Percentiles rank a stretch among this genome's conserved stretches.
These are phyloP conservation scores for Prunella himalayana DNA, from an alignment of 2,113 vertebrate genomes.

Conservation along the genomic window DNA sequence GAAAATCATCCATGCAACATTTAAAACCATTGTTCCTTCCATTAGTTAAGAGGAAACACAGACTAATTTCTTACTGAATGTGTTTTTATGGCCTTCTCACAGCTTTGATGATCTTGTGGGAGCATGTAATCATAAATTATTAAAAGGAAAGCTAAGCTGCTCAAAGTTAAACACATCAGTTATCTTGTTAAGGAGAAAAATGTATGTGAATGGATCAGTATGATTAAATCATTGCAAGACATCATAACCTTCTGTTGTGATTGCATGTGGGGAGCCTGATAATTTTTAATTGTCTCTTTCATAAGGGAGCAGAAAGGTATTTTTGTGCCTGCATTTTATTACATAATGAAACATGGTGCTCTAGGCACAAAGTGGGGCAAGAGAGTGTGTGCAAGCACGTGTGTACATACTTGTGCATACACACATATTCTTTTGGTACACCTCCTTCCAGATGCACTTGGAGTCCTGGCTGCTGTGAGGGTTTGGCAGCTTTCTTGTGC, in stretches of 20 bases:
- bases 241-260: neutral
- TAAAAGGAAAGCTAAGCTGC: neutral
- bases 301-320: neutral
- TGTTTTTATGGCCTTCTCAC: constrained; percentile 22
- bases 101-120: constrained; percentile 44
- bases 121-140: constrained; percentile 8
- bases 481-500: constrained; percentile 54
- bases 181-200: neutral
- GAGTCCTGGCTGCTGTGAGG: constrained; percentile 29
- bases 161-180: neutral
- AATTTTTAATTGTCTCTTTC: neutral
- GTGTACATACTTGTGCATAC: neutral
- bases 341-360: neutral
- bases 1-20: neutral
- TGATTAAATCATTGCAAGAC: neutral
- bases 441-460: constrained; percentile 48
- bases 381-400: neutral
- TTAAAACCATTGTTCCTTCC: constrained; percentile 51
- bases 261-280: neutral
- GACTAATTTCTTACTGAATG: constrained; percentile 11
- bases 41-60: constrained; percentile 40
- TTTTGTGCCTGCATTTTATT: neutral
- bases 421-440: neutral
- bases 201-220: neutral
- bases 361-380: neutral